These are phyloP conservation scores for Sturnus vulgaris DNA, from an alignment of 2,113 vertebrate species.

Conservation along the genomic window DNA sequence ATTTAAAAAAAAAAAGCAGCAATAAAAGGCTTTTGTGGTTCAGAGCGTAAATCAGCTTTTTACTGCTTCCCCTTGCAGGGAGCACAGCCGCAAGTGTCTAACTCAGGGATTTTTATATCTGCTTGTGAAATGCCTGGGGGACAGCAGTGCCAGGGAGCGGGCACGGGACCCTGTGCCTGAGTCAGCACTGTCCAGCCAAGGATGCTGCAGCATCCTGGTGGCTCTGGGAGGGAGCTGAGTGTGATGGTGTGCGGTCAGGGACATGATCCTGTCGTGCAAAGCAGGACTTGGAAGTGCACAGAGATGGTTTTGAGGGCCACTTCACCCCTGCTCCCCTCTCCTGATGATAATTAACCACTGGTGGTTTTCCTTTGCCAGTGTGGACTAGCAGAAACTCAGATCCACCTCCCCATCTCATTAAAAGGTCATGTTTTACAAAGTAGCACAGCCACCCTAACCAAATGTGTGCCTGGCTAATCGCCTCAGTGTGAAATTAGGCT, in stretches of 20 bases:
- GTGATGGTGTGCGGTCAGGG: fast-evolving
- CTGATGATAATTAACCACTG: fast-evolving
- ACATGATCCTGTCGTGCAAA: fast-evolving
- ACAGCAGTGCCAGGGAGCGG: background rate
- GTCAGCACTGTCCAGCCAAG: background rate
- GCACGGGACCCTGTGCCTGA: fast-evolving
- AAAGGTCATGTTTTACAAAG: background rate
- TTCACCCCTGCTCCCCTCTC: background rate
- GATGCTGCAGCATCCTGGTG: background rate
- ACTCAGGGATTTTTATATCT: background rate
- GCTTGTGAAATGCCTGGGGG: background rate
- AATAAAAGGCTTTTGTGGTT: background rate
- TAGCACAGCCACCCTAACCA: background rate
- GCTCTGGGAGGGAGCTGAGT: background rate
- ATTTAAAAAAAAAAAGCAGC: background rate
- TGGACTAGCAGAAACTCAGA: background rate
- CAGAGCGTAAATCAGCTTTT: slow-evolving; percentile 16
- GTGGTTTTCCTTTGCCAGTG: background rate
- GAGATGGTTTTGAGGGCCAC: background rate
- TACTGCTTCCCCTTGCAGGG: background rate
- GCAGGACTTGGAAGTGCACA: background rate
- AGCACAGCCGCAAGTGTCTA: background rate
- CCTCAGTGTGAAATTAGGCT: background rate
- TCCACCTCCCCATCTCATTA: background rate
- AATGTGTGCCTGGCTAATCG: background rate